Base-by-base conservation (phyloP, 2,797 vertebrate genomes). In the Glossophaga mutica region DNA sequence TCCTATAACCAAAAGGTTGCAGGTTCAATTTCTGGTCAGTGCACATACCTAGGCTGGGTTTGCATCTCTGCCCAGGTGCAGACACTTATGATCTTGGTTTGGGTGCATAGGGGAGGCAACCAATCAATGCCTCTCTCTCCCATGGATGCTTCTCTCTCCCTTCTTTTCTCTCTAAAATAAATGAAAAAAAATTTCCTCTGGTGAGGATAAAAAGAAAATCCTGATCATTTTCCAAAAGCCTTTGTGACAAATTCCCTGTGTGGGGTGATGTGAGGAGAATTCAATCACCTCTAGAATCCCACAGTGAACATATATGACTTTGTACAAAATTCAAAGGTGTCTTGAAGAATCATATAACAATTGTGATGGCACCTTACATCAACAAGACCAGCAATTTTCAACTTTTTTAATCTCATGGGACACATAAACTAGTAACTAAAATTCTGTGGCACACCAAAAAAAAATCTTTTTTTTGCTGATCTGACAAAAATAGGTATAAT, bases 271-370 rank as follows among this genome's bases (percentile, higher is more conserved):
- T 18, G 50, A 89, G 70, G 82, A 93, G 77, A 89, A 55, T 8
- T 52, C n/a, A 26, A 6, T 42, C 48, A 82, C 46, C n/a, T 44
- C 71, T 29, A 42, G 71, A 84, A 55, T 50, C 78, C 18, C 34
- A 50, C 44, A 42, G 37, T 7, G 68, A 82, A 52, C 22, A 52
- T 74, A 46, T 52, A 67, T 85, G 81, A 87, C 26, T 95, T 86
- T 59, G n/a, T 29, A 79, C 73, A 87, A 59, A 90, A 90, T 78
- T 94, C 68, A 67, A n/a, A 93, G 94, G 44, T 57, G 50, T 34
- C 68, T 76, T 32, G 39, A 62, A 62, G 74, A 71, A 82, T 92
- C 42, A 78, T 62, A 57, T 92, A 87, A 87, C 42, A 4, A 78
- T 74, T 62, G 52, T 77, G 50, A 81, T 74, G n/a, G 19, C 46